A percentile compares a stretch with the other conserved stretches of the same genome.
Conservation (phyloP, 2,888 invertebrate genomes). For the Hyppa rectilinea region DNA sequence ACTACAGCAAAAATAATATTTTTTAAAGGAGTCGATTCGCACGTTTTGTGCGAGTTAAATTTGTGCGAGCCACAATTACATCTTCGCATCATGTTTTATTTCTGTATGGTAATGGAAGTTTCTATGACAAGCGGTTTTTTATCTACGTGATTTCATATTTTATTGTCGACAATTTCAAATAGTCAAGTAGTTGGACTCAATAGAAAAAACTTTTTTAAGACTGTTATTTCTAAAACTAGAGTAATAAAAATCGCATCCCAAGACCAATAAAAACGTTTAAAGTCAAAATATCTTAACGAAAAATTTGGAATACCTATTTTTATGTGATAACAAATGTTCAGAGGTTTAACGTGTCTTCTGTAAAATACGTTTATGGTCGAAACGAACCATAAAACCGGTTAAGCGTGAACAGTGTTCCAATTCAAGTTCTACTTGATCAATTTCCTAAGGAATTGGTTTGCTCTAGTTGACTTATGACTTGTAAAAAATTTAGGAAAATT, state of each 20-base stretch:
- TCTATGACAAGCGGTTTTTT: too few relatives aligned
- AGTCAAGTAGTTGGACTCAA: background rate
- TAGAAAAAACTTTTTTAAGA: background rate
- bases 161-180: too few relatives aligned
- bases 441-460: conserved; percentile 62
- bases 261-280: background rate
- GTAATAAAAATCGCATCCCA: background rate
- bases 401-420: conserved; percentile 59
- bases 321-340: conserved; percentile 37
- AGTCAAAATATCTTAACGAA: background rate
- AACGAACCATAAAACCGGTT: conserved; percentile 65
- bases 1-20: too few relatives aligned
- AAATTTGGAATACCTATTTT: conserved; percentile 19
- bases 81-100: too few relatives aligned
- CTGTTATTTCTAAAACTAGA: too few relatives aligned
- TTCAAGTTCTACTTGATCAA: conserved; percentile 63
- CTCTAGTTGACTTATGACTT: too few relatives aligned
- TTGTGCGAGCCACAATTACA: too few relatives aligned
- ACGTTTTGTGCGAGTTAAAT: too few relatives aligned
- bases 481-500: too few relatives aligned
- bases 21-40: too few relatives aligned
- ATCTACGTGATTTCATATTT: too few relatives aligned
- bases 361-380: conserved; percentile 65
- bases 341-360: conserved; percentile 31
- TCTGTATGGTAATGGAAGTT: too few relatives aligned